These are phyloP conservation scores for Pitangus sulphuratus DNA, from an alignment of 2,797 vertebrate genomes.

Conservation along the genomic window DNA sequence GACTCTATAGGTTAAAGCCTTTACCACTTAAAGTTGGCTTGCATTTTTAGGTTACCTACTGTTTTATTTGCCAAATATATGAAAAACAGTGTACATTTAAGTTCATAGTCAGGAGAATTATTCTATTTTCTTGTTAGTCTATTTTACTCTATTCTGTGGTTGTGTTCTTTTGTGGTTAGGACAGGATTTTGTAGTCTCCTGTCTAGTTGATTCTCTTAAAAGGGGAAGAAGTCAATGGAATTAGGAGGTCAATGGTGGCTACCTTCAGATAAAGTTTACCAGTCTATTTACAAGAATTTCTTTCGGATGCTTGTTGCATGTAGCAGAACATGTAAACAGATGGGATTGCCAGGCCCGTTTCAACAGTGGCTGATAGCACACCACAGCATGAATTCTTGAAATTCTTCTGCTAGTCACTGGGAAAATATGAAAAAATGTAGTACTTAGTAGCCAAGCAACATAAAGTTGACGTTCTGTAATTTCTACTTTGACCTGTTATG, in stretches of 20 bases:
- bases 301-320: neutral
- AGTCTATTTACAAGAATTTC: neutral
- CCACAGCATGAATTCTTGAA: neutral
- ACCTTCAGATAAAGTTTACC: neutral
- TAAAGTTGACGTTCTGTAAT: neutral
- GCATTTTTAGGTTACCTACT: neutral
- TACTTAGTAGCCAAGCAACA: neutral
- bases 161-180: accelerated
- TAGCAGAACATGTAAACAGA: neutral
- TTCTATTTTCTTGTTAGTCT: neutral
- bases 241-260: neutral
- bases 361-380: accelerated
- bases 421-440: neutral
- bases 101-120: neutral
- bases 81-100: neutral
- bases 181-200: neutral
- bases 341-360: neutral
- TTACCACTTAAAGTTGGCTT: neutral
- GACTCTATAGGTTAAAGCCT: neutral
- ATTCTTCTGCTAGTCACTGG: neutral
- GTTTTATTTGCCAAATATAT: neutral
- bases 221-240: neutral
- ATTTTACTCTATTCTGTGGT: neutral
- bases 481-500: neutral
- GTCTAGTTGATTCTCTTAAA: neutral